Evolutionary conservation across 2,888 invertebrate species (phyloP), one percentile per base, ranked within the genome.

Genomic region (Tridacna gigas): DNA sequence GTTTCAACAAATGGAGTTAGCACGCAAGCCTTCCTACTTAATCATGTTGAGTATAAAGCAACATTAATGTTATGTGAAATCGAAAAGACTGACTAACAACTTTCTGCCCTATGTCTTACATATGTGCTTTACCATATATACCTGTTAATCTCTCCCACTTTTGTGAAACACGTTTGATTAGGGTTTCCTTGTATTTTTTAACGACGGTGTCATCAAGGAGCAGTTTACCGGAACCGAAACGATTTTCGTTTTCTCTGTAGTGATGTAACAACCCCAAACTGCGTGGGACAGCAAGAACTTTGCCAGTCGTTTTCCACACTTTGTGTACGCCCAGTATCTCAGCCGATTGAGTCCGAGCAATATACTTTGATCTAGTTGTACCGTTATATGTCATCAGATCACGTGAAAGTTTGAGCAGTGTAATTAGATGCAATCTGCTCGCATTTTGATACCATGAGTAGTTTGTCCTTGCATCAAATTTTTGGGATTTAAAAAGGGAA

Each of bases 401-500:
- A 51, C 89, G 81, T n/a, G 78, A 63, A 56, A 88, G 80, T 75
- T 88, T 89, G 37, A 89, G 74, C 25, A 93, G 79, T 13, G 91
- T 89, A n/a, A 89, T 79, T 22, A 89, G 84, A 73, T 86, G 85
- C 73, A 82, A 89, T 73, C 88, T 88, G 63, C 85, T 47, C 5
- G 89, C 91, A 37, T 26, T 47, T 20, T 56, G n/a, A 25, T 74
- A 51, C 12, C 74, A 20, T 28, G 15, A 18, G 56, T 28, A 74
- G 20, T 73, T 22, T 37, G 74, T 56, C 13, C 37, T 51, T 2
- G 66, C 63, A 61, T 75, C 61, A 47, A 45, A 12, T 91, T 91
- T 92, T 61, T 92, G 91, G 60, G 89, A 91, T 20, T 90, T 80
- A 84, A 91, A 93, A 73, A 93, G 92, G 12, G 86, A 82, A 75